phyloP scores from a whole-genome alignment of 2,797 vertebrate species.

The Pagetopsis macropterus region DNA sequence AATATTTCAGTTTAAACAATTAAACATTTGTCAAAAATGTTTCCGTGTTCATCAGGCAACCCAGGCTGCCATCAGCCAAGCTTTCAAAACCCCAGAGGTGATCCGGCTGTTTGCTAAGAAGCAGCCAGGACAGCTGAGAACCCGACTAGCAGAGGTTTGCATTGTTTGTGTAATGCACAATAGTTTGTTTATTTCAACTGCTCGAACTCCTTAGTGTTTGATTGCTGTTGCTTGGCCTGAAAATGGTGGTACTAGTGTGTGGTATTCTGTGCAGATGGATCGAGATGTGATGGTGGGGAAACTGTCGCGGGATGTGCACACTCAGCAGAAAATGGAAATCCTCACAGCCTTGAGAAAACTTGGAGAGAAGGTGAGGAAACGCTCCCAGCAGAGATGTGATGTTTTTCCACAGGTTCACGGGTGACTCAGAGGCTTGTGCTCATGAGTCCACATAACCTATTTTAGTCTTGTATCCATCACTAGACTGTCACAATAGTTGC shows the following conservation, averaged over 20 bases:
- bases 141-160: slow-evolving; percentile 92
- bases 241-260: slow-evolving; percentile 35
- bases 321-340: slow-evolving; percentile 96
- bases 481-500: not conserved
- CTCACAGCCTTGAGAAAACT: slow-evolving; percentile 95
- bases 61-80: slow-evolving; percentile 98
- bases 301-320: slow-evolving; percentile 87
- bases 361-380: slow-evolving; percentile 90
- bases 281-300: slow-evolving; percentile 96
- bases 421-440: slow-evolving; percentile 51
- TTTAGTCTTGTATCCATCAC: slow-evolving; percentile 16
- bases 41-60: slow-evolving; percentile 87
- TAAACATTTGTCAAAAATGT: slow-evolving; percentile 1
- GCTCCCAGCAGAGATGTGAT: not conserved
- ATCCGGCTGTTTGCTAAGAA: slow-evolving; percentile 99
- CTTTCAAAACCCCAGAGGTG: slow-evolving; percentile 98
- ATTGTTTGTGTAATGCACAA: not conserved
- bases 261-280: slow-evolving; percentile 88
- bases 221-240: slow-evolving; percentile 1
- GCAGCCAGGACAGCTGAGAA: slow-evolving; percentile 95
- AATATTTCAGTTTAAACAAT: not conserved
- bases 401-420: not conserved
- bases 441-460: slow-evolving; percentile 24
- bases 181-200: not conserved
- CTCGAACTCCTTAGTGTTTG: not conserved